A percentile compares a stretch with the other conserved stretches of the same genome.
phyloP scores from a whole-genome alignment of 2,797 vertebrate genomes.

The Sternarchorhynchus goeldii region DNA sequence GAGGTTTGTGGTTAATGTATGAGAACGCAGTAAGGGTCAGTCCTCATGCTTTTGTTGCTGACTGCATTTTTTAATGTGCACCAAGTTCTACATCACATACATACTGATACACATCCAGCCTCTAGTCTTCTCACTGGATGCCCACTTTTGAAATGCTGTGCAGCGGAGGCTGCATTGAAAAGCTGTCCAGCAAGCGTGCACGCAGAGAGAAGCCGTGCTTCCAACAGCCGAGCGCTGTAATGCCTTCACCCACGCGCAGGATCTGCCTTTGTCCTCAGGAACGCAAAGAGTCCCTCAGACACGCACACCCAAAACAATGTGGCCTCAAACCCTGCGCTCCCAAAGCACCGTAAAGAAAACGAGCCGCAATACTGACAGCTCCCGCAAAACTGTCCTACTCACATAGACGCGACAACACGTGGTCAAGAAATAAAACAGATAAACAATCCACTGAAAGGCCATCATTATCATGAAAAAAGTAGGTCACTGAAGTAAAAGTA shows the following conservation, averaged over 20 bases:
- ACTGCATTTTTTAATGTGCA: conserved; percentile 30
- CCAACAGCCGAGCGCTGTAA: conserved; percentile 30
- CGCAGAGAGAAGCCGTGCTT: conserved; percentile 5
- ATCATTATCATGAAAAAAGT: neutral
- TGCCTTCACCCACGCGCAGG: conserved; percentile 13
- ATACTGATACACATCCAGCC: neutral
- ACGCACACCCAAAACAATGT: neutral
- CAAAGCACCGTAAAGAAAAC: conserved; percentile 12
- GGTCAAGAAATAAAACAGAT: neutral
- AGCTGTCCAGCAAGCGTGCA: conserved; percentile 22
- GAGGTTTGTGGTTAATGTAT: conserved; percentile 37
- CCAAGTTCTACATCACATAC: conserved; percentile 18
- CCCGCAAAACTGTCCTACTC: neutral
- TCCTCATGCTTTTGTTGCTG: conserved; percentile 8
- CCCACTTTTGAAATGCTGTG: neutral
- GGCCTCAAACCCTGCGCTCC: conserved; percentile 18
- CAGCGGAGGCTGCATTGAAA: conserved; percentile 34
- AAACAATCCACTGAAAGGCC: neutral
- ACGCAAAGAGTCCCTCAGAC: neutral
- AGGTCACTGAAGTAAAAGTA: neutral
- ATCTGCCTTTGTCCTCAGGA: conserved; percentile 22
- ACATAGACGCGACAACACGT: neutral
- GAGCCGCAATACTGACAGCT: neutral
- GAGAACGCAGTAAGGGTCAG: conserved; percentile 31
- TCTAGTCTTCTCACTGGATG: conserved; percentile 23